Evolutionary conservation across 2,797 vertebrate genomes (phyloP).

Genomic region (Arnoldichthys spilopterus): DNA sequence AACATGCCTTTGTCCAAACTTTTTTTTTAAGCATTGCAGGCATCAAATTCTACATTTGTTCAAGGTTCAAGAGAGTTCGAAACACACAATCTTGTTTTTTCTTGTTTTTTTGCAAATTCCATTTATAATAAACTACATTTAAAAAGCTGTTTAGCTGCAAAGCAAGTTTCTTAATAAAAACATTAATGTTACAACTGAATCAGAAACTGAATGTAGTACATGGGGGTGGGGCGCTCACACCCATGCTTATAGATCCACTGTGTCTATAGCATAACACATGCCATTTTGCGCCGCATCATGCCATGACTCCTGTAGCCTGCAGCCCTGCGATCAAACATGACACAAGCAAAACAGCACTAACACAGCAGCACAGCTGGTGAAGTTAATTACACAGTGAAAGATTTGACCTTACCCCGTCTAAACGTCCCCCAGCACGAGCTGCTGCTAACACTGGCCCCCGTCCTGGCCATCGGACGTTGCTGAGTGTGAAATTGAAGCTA

Average conservation of each 20-base stretch:
- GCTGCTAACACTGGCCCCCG: slow-evolving; percentile 41
- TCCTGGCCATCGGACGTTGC: slow-evolving; percentile 47
- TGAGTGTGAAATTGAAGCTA: slow-evolving; percentile 58
- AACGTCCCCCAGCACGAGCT: slow-evolving; percentile 25
- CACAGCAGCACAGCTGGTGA: slow-evolving; percentile 40
- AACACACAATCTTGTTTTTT: too few relatives aligned
- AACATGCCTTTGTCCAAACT: too few relatives aligned
- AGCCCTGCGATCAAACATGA: slow-evolving; percentile 16
- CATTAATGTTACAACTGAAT: too few relatives aligned
- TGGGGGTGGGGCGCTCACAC: too few relatives aligned
- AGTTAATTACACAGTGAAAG: slow-evolving; percentile 52
- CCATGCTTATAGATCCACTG: too few relatives aligned
- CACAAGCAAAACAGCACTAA: slow-evolving; percentile 28
- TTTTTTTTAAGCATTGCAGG: too few relatives aligned
- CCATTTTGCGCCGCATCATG: not conserved
- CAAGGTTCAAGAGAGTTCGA: too few relatives aligned
- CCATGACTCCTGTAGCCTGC: not conserved
- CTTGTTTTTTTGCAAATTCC: too few relatives aligned
- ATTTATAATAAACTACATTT: too few relatives aligned
- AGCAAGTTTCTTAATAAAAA: not conserved
- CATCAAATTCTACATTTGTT: too few relatives aligned
- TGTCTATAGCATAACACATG: not conserved
- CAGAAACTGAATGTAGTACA: too few relatives aligned
- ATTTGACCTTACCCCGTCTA: slow-evolving; percentile 50
- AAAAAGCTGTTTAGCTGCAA: too few relatives aligned